Evolutionary conservation across 2,113 vertebrate genomes (phyloP), one percentile per base, ranked within the genome.

Genomic region (Poecilia latipinna): DNA sequence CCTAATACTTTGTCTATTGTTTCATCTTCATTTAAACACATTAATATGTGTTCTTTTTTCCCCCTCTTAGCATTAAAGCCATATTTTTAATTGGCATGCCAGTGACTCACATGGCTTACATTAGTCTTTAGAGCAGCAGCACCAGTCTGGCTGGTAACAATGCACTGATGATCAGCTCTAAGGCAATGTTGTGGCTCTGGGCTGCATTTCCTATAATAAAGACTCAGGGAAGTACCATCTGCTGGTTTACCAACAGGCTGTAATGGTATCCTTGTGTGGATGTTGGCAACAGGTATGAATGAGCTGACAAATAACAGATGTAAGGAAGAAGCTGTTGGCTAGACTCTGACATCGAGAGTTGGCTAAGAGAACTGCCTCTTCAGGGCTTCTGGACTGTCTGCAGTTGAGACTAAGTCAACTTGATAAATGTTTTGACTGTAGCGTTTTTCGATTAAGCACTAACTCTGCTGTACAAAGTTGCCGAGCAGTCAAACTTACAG

Each of bases 341-440:
- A 87, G 83, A 77, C 84, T 81, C 61, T 86, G 83, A 89, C 86
- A 88, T 13, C 65, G 67, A 82, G 76, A 88, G 78, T 86, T 89
- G 89, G 89, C 82, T 85, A 72, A 6, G 83, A 82, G 81, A 85
- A 86, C n/a, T 68, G 83, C 74, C 81, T 91, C 89, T 90, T 75
- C 76, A 15, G 57, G 51, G 77, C 66, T 76, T 61, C 29, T 35
- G 75, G 91, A 87, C 83, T 92, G 91, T 93, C 92, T 93, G 93
- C 83, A 88, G 78, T 78, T 75, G 78, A 70, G 76, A 78, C 79
- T 87, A 88, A 87, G 75, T 82, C 31, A 51, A 83, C 79, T 66
- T 54, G 76, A 88, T 88, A 86, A 86, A 88, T 91, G 91, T 92
- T 92, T 90, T 91, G 89, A 88, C 88, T 87, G 68, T 65, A 71